These are phyloP conservation scores for Schlechtendalia chinensis DNA, from an alignment of 1,140 invertebrate genomes.

Conservation along the genomic window DNA sequence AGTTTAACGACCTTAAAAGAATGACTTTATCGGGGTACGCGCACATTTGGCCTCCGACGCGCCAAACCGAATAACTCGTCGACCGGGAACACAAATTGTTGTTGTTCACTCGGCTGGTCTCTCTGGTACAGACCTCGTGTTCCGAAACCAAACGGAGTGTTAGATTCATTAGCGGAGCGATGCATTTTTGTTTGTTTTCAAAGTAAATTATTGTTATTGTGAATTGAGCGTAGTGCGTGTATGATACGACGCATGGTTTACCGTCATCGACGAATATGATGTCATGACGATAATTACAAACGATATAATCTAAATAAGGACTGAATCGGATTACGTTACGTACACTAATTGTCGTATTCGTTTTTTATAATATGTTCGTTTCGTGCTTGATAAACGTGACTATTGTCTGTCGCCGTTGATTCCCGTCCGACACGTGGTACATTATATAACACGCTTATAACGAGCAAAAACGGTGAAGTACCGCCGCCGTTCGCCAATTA, in stretches of 20 bases:
- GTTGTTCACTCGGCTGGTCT: neutral
- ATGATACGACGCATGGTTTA: neutral
- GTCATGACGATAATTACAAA: neutral
- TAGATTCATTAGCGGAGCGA: neutral
- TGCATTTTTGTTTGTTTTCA: neutral
- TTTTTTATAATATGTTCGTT: neutral
- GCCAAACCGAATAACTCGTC: neutral
- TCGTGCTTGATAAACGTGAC: neutral
- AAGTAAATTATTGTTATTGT: neutral
- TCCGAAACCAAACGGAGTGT: neutral
- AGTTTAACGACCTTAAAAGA: conserved; percentile 5
- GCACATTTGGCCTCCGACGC: neutral
- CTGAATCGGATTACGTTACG: neutral
- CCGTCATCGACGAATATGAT: neutral
- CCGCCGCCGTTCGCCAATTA: too few species aligned
- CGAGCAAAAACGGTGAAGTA: too few species aligned
- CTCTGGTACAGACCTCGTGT: neutral
- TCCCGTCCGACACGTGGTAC: neutral
- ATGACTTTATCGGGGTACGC: neutral
- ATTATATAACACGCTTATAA: neutral
- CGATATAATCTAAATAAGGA: neutral
- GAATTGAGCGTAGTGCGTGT: neutral
- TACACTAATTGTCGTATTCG: neutral
- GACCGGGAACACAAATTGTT: conserved; percentile 1
- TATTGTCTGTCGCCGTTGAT: neutral